These are phyloP conservation scores for Trypoxylus dichotomus DNA, from an alignment of 1,140 invertebrate species.

Conservation along the genomic window DNA sequence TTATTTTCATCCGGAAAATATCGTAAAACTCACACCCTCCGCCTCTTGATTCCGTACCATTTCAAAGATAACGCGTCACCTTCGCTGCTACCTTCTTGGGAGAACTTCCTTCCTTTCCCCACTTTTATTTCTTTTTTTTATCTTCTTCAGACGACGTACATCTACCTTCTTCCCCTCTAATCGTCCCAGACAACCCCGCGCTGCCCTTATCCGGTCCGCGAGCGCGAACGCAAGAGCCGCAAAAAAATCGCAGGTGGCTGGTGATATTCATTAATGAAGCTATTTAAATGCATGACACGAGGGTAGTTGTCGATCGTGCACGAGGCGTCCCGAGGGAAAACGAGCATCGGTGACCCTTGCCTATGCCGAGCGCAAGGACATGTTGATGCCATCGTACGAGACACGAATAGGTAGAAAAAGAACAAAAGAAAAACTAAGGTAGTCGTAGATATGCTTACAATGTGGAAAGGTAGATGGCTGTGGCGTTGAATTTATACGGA, in stretches of 20 bases:
- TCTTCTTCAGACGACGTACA: too few relatives aligned
- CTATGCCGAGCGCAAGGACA: neutral
- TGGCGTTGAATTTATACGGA: too few relatives aligned
- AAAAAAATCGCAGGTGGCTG: constrained; percentile 36
- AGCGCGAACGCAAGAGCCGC: neutral
- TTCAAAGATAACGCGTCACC: too few relatives aligned
- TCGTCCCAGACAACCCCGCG: neutral
- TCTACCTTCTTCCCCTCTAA: neutral
- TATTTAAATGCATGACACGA: constrained; percentile 49
- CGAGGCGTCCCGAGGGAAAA: constrained; percentile 42
- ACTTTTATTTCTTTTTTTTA: too few relatives aligned
- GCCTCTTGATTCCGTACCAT: too few relatives aligned
- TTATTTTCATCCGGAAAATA: too few relatives aligned
- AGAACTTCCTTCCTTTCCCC: too few relatives aligned
- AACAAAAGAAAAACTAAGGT: neutral
- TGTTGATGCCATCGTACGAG: too few relatives aligned
- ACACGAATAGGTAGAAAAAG: neutral
- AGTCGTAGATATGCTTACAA: too few relatives aligned
- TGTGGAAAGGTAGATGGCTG: too few relatives aligned
- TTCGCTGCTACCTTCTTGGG: too few relatives aligned
- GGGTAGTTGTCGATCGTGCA: constrained; percentile 42
- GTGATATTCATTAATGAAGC: constrained; percentile 43
- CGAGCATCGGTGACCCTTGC: constrained; percentile 29
- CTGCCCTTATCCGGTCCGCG: neutral
- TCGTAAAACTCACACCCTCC: too few relatives aligned